Conservation (phyloP, 2,888 invertebrate genomes). For the Galerucella calmariensis region DNA sequence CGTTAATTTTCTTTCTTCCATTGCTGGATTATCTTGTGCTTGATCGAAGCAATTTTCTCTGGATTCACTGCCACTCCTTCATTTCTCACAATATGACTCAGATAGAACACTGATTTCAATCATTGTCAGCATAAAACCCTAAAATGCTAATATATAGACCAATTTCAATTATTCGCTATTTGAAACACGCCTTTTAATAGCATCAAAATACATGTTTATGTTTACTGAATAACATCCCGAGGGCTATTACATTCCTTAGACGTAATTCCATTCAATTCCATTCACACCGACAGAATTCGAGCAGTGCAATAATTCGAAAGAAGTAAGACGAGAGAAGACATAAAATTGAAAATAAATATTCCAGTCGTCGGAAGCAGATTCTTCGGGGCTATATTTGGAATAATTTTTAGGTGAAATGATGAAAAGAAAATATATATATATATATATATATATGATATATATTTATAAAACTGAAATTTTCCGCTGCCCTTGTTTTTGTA, state of each 20-base stretch:
- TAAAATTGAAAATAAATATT: conserved; percentile 7
- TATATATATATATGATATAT: too few relatives aligned
- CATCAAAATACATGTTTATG: conserved; percentile 4
- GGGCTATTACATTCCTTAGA: conserved; percentile 14
- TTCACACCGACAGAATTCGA: conserved; percentile 9
- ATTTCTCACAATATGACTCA: too few relatives aligned
- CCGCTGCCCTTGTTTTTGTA: too few relatives aligned
- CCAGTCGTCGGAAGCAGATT: background rate
- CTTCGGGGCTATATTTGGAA: background rate
- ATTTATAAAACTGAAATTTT: too few relatives aligned
- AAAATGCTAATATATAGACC: background rate
- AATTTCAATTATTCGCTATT: background rate
- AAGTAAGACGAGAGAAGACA: background rate
- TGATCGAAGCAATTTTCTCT: too few relatives aligned
- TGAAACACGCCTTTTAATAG: background rate
- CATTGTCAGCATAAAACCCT: too few relatives aligned
- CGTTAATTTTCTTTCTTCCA: too few relatives aligned
- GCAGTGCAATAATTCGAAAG: background rate
- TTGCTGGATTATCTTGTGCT: too few relatives aligned
- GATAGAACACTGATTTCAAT: too few relatives aligned
- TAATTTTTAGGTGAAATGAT: background rate
- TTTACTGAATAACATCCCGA: conserved; percentile 5
- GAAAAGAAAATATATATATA: too few relatives aligned
- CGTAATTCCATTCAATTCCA: background rate
- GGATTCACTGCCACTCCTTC: too few relatives aligned